A percentile compares a stretch with the other conserved stretches of the same genome.
Evolutionary conservation across 2,888 invertebrate species (phyloP).

Genomic region (Escarpia spicata): DNA sequence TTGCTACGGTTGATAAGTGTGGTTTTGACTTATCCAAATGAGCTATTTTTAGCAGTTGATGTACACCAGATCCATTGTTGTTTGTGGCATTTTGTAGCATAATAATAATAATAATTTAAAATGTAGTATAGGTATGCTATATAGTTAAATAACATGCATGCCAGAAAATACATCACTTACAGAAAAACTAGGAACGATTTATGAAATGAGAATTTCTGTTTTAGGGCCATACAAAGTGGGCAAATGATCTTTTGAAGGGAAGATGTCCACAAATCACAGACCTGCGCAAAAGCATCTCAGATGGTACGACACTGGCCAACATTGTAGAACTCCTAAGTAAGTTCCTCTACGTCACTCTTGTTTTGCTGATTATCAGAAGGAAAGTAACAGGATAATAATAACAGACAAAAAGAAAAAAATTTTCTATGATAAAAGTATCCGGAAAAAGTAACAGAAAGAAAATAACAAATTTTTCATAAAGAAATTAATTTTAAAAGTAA

Average conservation of each 20-base stretch:
- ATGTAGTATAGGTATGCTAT: background rate
- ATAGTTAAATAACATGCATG: background rate
- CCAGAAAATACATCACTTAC: background rate
- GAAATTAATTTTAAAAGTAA: too few species aligned
- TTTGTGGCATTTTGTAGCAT: too few species aligned
- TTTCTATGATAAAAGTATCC: too few species aligned
- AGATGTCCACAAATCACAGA: background rate
- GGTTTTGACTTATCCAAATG: too few species aligned
- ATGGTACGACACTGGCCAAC: constrained; percentile 10
- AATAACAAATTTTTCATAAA: too few species aligned
- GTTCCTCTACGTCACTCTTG: background rate
- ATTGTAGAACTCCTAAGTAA: background rate
- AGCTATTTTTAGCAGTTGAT: too few species aligned
- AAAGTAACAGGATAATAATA: too few species aligned
- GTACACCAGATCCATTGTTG: too few species aligned
- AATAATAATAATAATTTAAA: too few species aligned
- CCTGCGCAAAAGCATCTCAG: background rate
- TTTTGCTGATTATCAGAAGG: background rate
- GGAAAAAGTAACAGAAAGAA: too few species aligned
- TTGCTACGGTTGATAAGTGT: background rate
- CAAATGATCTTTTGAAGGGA: background rate
- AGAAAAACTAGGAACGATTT: background rate
- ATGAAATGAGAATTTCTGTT: background rate
- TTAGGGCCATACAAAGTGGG: constrained; percentile 6
- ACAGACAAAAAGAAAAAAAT: too few species aligned